These are phyloP conservation scores for Tokudaia muenninki DNA, from an alignment of 2,797 vertebrate species.

Conservation along the genomic window DNA sequence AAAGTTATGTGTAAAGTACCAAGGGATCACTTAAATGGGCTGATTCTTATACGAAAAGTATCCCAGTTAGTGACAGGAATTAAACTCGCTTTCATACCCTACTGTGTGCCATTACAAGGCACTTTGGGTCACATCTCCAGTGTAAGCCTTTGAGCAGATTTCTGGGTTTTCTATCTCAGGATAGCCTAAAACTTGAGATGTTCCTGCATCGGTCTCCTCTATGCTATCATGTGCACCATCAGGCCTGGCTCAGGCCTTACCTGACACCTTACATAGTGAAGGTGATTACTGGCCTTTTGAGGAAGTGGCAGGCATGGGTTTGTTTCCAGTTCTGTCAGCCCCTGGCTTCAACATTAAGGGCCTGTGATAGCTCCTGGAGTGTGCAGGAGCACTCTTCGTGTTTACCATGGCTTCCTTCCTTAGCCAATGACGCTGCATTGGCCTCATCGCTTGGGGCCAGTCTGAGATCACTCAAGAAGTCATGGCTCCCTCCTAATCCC, in stretches of 20 bases:
- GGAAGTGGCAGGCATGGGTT: background rate
- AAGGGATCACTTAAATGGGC: background rate
- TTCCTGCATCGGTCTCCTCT: background rate
- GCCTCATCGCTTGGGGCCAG: background rate
- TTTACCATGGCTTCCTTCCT: slow-evolving; percentile 47
- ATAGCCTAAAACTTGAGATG: background rate
- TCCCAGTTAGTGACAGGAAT: background rate
- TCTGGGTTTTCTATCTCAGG: background rate
- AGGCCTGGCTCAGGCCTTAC: background rate
- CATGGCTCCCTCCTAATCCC: background rate
- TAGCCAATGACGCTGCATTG: background rate
- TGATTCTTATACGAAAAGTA: slow-evolving; percentile 7
- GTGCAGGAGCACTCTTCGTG: background rate
- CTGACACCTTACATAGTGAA: background rate
- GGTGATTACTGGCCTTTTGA: background rate
- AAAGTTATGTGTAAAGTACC: background rate
- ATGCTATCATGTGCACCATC: background rate
- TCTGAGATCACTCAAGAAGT: slow-evolving; percentile 33
- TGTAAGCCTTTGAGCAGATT: background rate
- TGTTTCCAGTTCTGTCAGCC: background rate
- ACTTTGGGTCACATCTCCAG: background rate
- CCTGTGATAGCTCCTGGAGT: background rate
- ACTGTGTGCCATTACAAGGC: background rate
- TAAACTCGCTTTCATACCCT: background rate
- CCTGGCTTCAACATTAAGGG: slow-evolving; percentile 8